phyloP scores from a whole-genome alignment of 2,113 vertebrate species.

The Mustelus asterias region DNA sequence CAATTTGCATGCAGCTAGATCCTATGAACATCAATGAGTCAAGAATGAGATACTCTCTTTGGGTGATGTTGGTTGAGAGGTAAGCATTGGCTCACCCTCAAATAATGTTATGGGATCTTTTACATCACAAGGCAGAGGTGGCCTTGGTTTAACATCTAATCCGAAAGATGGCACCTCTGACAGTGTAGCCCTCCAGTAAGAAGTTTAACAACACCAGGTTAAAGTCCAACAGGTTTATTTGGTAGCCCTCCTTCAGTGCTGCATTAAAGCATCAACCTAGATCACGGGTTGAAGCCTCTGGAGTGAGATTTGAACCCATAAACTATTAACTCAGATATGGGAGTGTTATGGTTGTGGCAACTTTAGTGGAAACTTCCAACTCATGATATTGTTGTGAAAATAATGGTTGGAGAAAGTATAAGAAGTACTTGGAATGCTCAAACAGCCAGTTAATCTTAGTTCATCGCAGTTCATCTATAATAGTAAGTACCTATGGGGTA shows the following conservation, averaged over 20 bases:
- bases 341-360: background rate
- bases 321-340: background rate
- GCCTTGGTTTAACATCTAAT: background rate
- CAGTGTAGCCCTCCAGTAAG: background rate
- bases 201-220: too few species aligned
- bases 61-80: background rate
- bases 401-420: background rate
- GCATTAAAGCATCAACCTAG: background rate
- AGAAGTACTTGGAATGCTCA: background rate
- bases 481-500: background rate
- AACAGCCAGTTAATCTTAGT: background rate
- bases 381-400: background rate
- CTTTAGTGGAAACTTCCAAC: background rate
- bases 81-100: background rate
- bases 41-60: background rate
- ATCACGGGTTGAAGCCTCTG: background rate
- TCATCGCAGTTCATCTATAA: background rate
- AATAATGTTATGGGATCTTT: background rate
- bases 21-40: background rate
- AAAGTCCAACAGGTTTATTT: too few species aligned
- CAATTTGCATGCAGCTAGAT: background rate
- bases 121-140: background rate
- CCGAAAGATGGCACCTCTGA: background rate
- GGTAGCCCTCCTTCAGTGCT: background rate
- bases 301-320: background rate